These are phyloP conservation scores for Triplophysa tibetana DNA, from an alignment of 2,113 vertebrate genomes.

Conservation along the genomic window DNA sequence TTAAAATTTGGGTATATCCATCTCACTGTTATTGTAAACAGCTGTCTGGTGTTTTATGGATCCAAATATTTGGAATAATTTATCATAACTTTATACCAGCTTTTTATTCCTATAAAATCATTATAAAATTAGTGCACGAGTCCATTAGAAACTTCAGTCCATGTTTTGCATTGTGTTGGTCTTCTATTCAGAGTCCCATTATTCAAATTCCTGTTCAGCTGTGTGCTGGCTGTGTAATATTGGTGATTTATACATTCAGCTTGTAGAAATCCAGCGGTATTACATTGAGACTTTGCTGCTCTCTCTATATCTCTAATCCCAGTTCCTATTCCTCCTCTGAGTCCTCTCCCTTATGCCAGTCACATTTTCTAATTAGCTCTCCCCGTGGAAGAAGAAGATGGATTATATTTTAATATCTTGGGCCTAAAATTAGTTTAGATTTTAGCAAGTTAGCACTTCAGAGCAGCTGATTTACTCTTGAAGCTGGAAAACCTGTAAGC, in stretches of 20 bases:
- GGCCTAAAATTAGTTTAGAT: constrained; percentile 86
- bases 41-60: background rate
- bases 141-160: constrained; percentile 44
- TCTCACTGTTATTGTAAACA: constrained; percentile 59
- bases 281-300: constrained; percentile 60
- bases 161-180: constrained; percentile 59
- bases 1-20: background rate
- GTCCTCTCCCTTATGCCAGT: constrained; percentile 76
- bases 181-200: constrained; percentile 17
- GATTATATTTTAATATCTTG: constrained; percentile 92
- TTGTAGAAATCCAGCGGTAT: constrained; percentile 66
- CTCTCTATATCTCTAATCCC: constrained; percentile 70
- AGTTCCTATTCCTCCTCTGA: constrained; percentile 69
- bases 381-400: constrained; percentile 83
- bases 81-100: too few species aligned
- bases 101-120: too few species aligned
- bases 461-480: constrained; percentile 75
- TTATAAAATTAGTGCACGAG: background rate
- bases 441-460: constrained; percentile 75
- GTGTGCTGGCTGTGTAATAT: constrained; percentile 34
- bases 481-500: constrained; percentile 84
- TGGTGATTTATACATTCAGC: constrained; percentile 43
- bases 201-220: constrained; percentile 30
- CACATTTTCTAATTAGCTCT: constrained; percentile 87
- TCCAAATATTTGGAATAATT: too few species aligned